A percentile compares a stretch with the other conserved stretches of the same genome.
phyloP scores from a whole-genome alignment of 2,797 vertebrate species.

The Chaetodon trifasciatus region DNA sequence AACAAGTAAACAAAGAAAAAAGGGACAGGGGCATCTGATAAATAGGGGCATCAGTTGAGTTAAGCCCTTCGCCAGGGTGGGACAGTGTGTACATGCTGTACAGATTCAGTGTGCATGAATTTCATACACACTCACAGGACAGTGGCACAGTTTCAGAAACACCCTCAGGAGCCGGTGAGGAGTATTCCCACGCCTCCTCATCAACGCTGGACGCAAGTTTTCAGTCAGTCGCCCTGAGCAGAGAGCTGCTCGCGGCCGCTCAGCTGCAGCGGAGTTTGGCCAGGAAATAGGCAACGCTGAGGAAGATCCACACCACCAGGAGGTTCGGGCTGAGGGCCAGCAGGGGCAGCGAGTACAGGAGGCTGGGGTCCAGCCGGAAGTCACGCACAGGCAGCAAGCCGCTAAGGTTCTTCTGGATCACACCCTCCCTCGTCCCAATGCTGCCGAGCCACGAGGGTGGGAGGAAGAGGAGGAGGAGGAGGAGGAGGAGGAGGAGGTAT shows the following conservation, averaged over 20 bases:
- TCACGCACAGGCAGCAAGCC: slow-evolving; percentile 98
- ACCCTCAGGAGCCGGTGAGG: slow-evolving; percentile 15
- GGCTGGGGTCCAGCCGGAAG: slow-evolving; percentile 96
- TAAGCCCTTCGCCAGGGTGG: slow-evolving; percentile 55
- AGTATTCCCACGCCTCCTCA: slow-evolving; percentile 8
- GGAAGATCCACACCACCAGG: slow-evolving; percentile 98
- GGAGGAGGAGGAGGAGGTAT: slow-evolving; percentile 46
- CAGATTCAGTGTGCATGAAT: slow-evolving; percentile 15
- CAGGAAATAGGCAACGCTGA: slow-evolving; percentile 96
- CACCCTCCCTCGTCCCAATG: slow-evolving; percentile 98
- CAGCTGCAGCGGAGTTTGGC: slow-evolving; percentile 97
- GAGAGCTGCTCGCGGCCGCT: slow-evolving; percentile 49
- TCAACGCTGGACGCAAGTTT: not conserved
- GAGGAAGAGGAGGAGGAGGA: slow-evolving; percentile 57
- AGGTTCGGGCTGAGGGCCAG: slow-evolving; percentile 98
- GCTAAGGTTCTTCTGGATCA: slow-evolving; percentile 99
- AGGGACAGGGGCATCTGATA: slow-evolving; percentile 3
- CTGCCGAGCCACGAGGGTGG: slow-evolving; percentile 89
- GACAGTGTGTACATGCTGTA: slow-evolving; percentile 31
- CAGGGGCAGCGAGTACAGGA: slow-evolving; percentile 98
- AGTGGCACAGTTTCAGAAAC: slow-evolving; percentile 59
- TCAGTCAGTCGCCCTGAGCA: not conserved
- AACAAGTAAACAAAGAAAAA: not conserved
- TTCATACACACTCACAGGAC: slow-evolving; percentile 55
- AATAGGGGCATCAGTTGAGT: not conserved